Evolutionary conservation across 2,888 invertebrate genomes (phyloP), one percentile per base, ranked within the genome.

Genomic region (Ochropleura leucogaster): DNA sequence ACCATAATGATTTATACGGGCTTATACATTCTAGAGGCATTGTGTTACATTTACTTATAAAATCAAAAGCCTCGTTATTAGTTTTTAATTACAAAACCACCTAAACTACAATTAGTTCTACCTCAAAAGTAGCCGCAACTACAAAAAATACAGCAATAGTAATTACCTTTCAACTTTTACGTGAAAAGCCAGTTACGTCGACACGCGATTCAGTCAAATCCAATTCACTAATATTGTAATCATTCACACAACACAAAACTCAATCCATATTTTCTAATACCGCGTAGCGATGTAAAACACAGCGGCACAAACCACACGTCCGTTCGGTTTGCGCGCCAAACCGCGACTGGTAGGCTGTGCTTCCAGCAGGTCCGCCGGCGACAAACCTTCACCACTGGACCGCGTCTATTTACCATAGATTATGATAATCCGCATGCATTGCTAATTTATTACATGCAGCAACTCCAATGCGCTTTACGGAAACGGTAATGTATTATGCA

Each of bases 321-420:
- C 87, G 83, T n/a, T 42, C 77, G 77, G 77, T 82, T 85, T 88
- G 91, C 92, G 94, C 93, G 94, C 93, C 92, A 93, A 94, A 90
- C 90, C 90, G 91, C 93, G 90, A 95, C 95, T 94, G 91, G 77
- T 75, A 72, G 73, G 68, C 76, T 67, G 68, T 53, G 77, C 74
- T 69, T 69, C 71, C 76, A 70, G 81, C 76, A 60, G 62, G 62
- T 75, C 74, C 66, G 75, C 78, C 80, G 79, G 82, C 79, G 72
- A 62, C 74, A 72, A 77, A 75, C 76, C 83, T 85, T 80, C 77
- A 80, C 81, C 78, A 87, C 75, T 79, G 74, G 76, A 86, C 82
- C 68, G 65, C 63, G 63, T 63, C 71, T 63, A 74, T 74, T 80
- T 75, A 74, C 53, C 57, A 72, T 77, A 82, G 65, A 74, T 80